Base-by-base conservation (phyloP, 1,140 invertebrate species). In the Pogonus chalceus region DNA sequence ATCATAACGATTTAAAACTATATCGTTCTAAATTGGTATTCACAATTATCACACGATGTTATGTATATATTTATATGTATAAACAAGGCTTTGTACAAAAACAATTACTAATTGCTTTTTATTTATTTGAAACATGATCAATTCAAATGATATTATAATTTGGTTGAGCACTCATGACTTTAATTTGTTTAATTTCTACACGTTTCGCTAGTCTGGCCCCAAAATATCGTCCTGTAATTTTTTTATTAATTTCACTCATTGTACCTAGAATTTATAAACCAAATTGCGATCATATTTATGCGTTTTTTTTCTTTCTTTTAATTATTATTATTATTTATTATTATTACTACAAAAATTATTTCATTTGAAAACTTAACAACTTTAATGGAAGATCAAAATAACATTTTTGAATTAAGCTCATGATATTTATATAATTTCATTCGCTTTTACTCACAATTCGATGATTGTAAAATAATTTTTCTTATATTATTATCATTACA, bases 381-480 rank as follows among this genome's bases (percentile, higher is more conserved):
- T 9, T 43, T 43, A 43, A 10, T 43, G 37, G 37, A 43, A 43
- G 37, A 43, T 43, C 37, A 43, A 43, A 43, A 10, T 16, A 43
- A 43, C 37, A 12, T 43, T 9, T 43, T 43, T 9, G 18, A 43
- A 12, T 43, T 43, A 43, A 43, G 37, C 37, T 43, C 37, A 43
- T 43, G 9, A 10, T 16, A 43, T 43, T 10, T 18, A 43, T 18
- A 12, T 12, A 10, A 43, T 43, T 9, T 43, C 37, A 43, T 16
- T 43, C 37, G 37, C 37, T 12, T 7, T 43, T 43, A 16, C 37
- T 43, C 37, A 43, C 37, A 43, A 43, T 43, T 43, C 37, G 37
- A 43, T 43, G 37, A 43, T 43, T 43, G 18, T 18, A 43, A 43
- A 43, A 43, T 18, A 43, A 43, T 43, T 43, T 43, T n/a, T n/a